These are phyloP conservation scores for Oscheius myriophilus DNA, from an alignment of 2,888 invertebrate genomes.

Conservation along the genomic window DNA sequence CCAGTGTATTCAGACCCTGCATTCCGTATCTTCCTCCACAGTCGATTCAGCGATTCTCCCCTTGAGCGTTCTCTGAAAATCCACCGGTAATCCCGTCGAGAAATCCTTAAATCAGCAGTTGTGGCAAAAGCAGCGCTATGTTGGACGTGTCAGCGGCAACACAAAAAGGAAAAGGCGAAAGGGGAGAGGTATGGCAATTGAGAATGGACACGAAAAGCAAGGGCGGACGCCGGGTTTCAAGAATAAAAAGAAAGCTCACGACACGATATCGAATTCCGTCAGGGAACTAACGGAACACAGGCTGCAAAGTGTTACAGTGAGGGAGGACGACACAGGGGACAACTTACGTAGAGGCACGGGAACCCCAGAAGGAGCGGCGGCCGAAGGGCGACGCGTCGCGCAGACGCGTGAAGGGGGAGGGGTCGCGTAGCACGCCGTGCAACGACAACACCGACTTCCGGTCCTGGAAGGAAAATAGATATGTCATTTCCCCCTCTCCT, in stretches of 20 bases:
- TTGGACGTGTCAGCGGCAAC: background rate
- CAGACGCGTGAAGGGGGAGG: conserved; percentile 44
- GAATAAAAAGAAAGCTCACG: conserved; percentile 8
- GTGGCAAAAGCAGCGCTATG: no score
- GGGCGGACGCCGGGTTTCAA: background rate
- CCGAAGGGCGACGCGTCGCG: conserved; percentile 50
- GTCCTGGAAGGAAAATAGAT: conserved; percentile 29
- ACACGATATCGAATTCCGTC: conserved; percentile 15
- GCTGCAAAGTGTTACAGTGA: background rate
- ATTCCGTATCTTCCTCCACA: background rate
- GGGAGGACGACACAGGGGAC: background rate
- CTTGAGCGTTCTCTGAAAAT: conserved; percentile 18
- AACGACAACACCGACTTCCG: conserved; percentile 40
- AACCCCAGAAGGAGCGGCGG: conserved; percentile 36
- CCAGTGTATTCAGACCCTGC: conserved; percentile 18
- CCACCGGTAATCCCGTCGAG: no score
- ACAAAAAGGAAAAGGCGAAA: background rate
- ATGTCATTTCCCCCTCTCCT: background rate
- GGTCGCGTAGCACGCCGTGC: conserved; percentile 38
- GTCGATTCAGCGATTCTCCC: conserved; percentile 14
- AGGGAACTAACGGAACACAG: conserved; percentile 8
- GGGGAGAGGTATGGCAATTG: background rate
- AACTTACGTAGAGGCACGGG: conserved; percentile 19
- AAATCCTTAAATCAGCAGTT: no score
- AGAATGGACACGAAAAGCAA: no score